Evolutionary conservation across 2,888 invertebrate genomes (phyloP), one percentile per base, ranked within the genome.

Genomic region (Dysmachus trigonus): DNA sequence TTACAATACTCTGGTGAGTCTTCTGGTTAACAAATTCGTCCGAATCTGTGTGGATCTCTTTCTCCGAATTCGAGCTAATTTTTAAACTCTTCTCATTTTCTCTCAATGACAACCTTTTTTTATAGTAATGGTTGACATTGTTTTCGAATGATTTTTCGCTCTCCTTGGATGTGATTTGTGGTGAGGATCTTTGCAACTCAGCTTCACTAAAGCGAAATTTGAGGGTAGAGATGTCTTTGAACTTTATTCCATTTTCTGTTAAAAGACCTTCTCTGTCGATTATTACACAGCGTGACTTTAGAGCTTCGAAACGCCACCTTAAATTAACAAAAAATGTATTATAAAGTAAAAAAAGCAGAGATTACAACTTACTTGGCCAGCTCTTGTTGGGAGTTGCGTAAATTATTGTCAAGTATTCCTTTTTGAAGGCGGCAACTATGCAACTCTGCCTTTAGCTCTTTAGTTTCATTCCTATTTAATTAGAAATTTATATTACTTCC

Each of bases 231-330:
- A 62, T 62, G 62, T 89, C 88, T 87, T 90, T 90, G n/a, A 90
- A 92, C 13, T 87, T 18, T 41, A 92, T 91, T 33, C 90, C 89
- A 86, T 92, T 89, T 62, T 92, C 90, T 38, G 89, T 89, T 30
- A 92, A 89, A 22, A 91, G 87, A 87, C 90, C 88, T 88, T 92
- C 92, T n/a, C 91, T 90, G 87, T 91, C 90, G 41, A 91, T 89
- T 3, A 92, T 88, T 81, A 91, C 89, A 81, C 92, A 92, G 10
- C 92, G 90, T 0, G 90, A 90, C 87, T 91, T 92, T 2, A 92
- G 88, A 0, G 91, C 90, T 87, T 92, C 92, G 88, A 92, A 92
- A 27, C 92, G 90, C 92, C 92, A 92, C 85, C 92, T 92, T 31
- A 22, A 51, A 41, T 74, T 18, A 41, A 18, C 47, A 38, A 74